Evolutionary conservation across 2,113 vertebrate genomes (phyloP), one percentile per base, ranked within the genome.

Genomic region (Eulacestoma nigropectus): DNA sequence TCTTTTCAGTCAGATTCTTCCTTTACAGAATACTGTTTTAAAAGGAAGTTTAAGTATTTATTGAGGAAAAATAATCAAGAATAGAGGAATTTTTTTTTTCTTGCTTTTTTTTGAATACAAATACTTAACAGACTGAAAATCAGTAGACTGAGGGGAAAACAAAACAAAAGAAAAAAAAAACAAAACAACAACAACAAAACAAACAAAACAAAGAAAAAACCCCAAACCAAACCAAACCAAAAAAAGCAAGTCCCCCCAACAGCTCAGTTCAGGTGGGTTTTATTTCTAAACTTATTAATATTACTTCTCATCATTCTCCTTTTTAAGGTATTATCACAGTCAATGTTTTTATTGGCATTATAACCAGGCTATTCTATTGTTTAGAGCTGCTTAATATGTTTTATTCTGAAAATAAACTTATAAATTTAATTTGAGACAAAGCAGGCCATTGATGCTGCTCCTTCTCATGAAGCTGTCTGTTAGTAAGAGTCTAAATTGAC

Each of bases 401-500:
- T 69, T 57, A 63, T 74, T 70, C 18, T 75, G 55, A 67, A 89
- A 84, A 95, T 56, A 95, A 75, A 79, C n/a, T 33, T 72, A 60
- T 72, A 53, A 33, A 20, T 91, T 76, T 76, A 59, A 65, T 93
- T 94, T 85, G 52, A 84, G 41, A 72, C 22, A 82, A 79, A 92
- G 12, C 39, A 75, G 53, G 26, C 14, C 84, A 85, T 21, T 87
- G 62, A 60, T 87, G 42, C 12, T 91, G 27, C 37, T 85, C 4
- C 13, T 85, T 79, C 70, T 76, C 70, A 79, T 79, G 84, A 87
- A 91, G 72, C 41, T 81, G 41, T 65, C 69, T 91, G 57, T 62
- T 89, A 65, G 25, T 47, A 64, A 13, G 39, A 93, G 62, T 53
- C 29, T 60, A 94, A 93, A 95, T 56, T 91, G 92, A 96, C 75